Base-by-base conservation (phyloP, 2,888 invertebrate species). In the Eristalis arbustorum region DNA sequence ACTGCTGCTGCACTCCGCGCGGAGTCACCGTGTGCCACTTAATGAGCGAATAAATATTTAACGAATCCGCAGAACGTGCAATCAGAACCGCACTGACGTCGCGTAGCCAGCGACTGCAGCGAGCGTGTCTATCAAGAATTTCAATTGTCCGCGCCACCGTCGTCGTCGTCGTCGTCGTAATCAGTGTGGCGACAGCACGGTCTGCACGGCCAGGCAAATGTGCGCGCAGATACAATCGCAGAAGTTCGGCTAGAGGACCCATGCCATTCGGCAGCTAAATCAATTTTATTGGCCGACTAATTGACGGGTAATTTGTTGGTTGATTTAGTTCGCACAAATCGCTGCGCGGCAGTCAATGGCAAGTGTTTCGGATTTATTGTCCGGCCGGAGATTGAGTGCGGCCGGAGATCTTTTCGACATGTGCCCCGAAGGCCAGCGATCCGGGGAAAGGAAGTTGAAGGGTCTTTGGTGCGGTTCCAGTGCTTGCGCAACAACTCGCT, bases 221-320 rank as follows among this genome's bases (percentile, higher is more conserved):
- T n/a, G 18, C 18, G 49, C 49, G 18, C 49, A 49, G 42, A 42
- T n/a, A 42, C 42, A 42, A 42, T 42, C 42, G n/a, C 42, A 42
- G 42, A 18, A 49, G 49, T 49, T 42, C 42, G n/a, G 49, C 49
- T 18, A 14, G n/a, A 42, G 5, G 18, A n/a, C 4, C 42, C 31
- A 31, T 3, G n/a, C 18, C 62, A 59, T 79, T 84, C 68, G 25
- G 37, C 40, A 49, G n/a, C 49, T 83, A 87, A 83, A 87, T 87
- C 83, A 87, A 83, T 87, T 87, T 87, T 87, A 87, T 79, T 83
- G 78, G 8, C 34, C 67, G 72, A 79, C 82, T 87, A 87, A 87
- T 87, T 87, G 87, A 87, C 83, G 83, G 74, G 49, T 63, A 87
- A 83, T 82, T 82, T 79, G 83, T 67, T 82, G 78, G 28, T 61